Base-by-base conservation (phyloP, 2,888 invertebrate species). In the Limnephilus lunatus region DNA sequence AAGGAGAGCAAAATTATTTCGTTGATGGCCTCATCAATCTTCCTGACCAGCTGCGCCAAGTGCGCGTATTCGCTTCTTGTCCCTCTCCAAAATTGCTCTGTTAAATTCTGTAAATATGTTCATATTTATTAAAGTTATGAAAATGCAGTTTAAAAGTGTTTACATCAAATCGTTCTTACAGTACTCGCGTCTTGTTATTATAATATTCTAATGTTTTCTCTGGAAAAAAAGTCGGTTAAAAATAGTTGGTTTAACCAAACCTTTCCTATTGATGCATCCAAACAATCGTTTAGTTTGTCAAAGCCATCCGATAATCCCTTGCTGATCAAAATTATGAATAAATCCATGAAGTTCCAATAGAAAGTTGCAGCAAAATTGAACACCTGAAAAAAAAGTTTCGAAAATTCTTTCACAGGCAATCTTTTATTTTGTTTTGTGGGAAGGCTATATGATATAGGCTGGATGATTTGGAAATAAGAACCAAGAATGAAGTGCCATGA, bases 311-410 rank as follows among this genome's bases (percentile, higher is more conserved):
- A 95, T 89, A 98, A 94, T 0, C 97, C 97, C 94, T 97, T 96
- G 94, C 98, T 97, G 30, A 98, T 95, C n/a, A 98, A 94, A 94
- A 98, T 98, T 35, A 98, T 97, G 94, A 98, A 97, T 90, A 98
- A 95, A 94, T 98, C 98, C 95, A 97, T 97, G 92, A 97, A 98
- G 94, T 97, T 98, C 98, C 98, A 98, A 1, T 97, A 95, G 90
- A 97, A 97, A 0, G 98, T 98, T 3, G 97, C 96, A 9, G 97
- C 94, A 5, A 97, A 94, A 93, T 97, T 96, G 90, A 97, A 95
- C 83, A 96, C 94, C 11, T 95, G 95, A 90, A 96, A 94, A 0
- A 87, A n/a, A 3, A 12, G 44, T 44, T 31, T 15, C 32, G 19
- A 82, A 82, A 31, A 31, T 2, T 31, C 3, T 82, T 31, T 15